Percentiles rank a stretch among this genome's conserved stretches.
Conservation (phyloP, 1,140 invertebrate genomes). For the Anoplophora glabripennis region DNA sequence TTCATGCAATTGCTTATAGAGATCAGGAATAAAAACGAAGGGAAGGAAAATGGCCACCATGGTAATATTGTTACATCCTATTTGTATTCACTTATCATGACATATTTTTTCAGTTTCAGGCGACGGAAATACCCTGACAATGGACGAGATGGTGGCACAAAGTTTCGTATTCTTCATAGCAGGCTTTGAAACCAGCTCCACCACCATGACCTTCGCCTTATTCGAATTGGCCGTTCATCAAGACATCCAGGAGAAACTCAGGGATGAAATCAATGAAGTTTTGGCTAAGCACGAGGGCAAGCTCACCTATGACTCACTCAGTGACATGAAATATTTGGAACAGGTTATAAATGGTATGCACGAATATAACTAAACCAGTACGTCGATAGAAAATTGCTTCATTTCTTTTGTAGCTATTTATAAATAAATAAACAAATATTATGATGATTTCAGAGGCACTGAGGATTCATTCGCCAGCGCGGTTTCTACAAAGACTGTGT, state of each 20-base stretch:
- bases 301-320: conserved; percentile 56
- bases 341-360: conserved; percentile 48
- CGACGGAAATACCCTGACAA: conserved; percentile 4
- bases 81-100: no score
- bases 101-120: no score
- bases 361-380: background rate
- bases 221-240: conserved; percentile 52
- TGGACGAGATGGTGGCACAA: conserved; percentile 28
- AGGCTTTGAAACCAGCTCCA: conserved; percentile 53
- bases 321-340: conserved; percentile 52
- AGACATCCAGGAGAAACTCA: conserved; percentile 50
- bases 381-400: no score
- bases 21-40: conserved; percentile 13
- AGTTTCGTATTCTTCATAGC: conserved; percentile 45
- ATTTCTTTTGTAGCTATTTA: no score
- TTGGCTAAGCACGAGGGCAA: conserved; percentile 50
- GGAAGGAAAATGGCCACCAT: background rate
- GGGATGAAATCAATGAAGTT: conserved; percentile 51
- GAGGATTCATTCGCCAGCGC: no score
- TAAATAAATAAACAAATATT: no score
- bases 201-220: conserved; percentile 50
- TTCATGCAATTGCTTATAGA: conserved; percentile 53
- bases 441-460: no score
- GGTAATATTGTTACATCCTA: no score
- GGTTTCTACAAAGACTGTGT: no score